Percentiles rank a stretch among this genome's conserved stretches.
These are phyloP conservation scores for Morpho deidamia DNA, from an alignment of 2,888 invertebrate species.

Conservation along the genomic window DNA sequence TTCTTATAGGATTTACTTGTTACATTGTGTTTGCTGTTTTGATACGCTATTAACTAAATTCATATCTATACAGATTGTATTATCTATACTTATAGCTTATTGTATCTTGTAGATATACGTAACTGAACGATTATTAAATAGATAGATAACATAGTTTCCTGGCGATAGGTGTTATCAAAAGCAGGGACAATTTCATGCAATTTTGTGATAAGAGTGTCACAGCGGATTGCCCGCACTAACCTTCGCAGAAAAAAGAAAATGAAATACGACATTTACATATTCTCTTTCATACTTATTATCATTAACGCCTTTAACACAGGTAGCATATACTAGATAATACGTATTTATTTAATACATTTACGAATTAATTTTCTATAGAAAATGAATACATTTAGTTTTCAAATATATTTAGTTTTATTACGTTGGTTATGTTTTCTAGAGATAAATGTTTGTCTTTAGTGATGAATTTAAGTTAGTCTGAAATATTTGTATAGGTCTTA, in stretches of 20 bases:
- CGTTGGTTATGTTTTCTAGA: too few species aligned
- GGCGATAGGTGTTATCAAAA: slow-evolving; percentile 47
- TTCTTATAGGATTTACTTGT: too few species aligned
- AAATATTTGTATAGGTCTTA: too few species aligned
- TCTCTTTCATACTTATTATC: neutral
- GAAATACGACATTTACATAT: neutral
- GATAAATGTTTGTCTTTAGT: too few species aligned
- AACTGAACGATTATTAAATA: slow-evolving; percentile 23
- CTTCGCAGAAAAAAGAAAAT: slow-evolving; percentile 31
- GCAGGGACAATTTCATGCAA: slow-evolving; percentile 44
- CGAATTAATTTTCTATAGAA: neutral
- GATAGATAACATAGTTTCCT: slow-evolving; percentile 35
- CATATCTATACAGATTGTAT: neutral
- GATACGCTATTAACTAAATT: neutral
- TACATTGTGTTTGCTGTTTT: neutral
- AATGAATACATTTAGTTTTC: neutral
- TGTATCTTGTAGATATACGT: slow-evolving; percentile 20
- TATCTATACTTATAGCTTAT: slow-evolving; percentile 1
- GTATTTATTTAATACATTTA: neutral
- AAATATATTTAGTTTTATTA: neutral
- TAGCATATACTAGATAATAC: neutral
- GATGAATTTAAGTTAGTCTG: too few species aligned
- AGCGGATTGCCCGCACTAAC: slow-evolving; percentile 45
- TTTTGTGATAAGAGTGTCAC: slow-evolving; percentile 43
- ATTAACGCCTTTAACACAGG: neutral